A percentile compares a stretch with the other conserved stretches of the same genome.
These are phyloP conservation scores for Nansenia antarctica DNA, from an alignment of 2,113 vertebrate species.

Conservation along the genomic window DNA sequence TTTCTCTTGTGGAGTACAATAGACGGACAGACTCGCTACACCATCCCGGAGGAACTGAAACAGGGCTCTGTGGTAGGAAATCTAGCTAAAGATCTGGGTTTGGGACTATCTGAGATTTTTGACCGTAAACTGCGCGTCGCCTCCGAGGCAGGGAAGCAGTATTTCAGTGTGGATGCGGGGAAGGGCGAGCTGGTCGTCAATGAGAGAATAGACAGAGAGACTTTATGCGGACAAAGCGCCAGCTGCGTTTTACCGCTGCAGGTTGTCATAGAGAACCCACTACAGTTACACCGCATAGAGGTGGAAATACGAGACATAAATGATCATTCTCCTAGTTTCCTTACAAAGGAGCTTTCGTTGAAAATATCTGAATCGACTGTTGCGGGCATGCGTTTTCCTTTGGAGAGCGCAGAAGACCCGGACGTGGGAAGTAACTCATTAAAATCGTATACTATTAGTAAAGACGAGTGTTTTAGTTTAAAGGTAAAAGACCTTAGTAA, in stretches of 20 bases:
- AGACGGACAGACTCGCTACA: conserved; percentile 68
- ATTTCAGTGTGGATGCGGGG: conserved; percentile 66
- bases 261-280: conserved; percentile 59
- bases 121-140: conserved; percentile 77
- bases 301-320: conserved; percentile 78
- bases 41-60: conserved; percentile 73
- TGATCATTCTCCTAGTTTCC: conserved; percentile 74
- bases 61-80: conserved; percentile 74
- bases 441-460: conserved; percentile 44
- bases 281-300: conserved; percentile 69
- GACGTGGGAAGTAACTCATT: conserved; percentile 59
- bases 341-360: conserved; percentile 66
- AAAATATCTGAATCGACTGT: conserved; percentile 73
- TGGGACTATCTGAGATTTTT: conserved; percentile 73
- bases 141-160: conserved; percentile 77
- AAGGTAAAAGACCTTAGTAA: conserved; percentile 20
- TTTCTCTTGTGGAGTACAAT: conserved; percentile 59
- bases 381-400: conserved; percentile 61
- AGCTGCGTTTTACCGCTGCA: conserved; percentile 64
- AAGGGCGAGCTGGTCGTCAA: conserved; percentile 64
- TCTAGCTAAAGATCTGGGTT: conserved; percentile 78
- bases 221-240: conserved; percentile 52
- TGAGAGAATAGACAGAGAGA: conserved; percentile 65
- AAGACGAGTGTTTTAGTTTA: conserved; percentile 38
- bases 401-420: conserved; percentile 57